Evolutionary conservation across 2,113 vertebrate genomes (phyloP), one percentile per base, ranked within the genome.

Genomic region (Isurus oxyrinchus): DNA sequence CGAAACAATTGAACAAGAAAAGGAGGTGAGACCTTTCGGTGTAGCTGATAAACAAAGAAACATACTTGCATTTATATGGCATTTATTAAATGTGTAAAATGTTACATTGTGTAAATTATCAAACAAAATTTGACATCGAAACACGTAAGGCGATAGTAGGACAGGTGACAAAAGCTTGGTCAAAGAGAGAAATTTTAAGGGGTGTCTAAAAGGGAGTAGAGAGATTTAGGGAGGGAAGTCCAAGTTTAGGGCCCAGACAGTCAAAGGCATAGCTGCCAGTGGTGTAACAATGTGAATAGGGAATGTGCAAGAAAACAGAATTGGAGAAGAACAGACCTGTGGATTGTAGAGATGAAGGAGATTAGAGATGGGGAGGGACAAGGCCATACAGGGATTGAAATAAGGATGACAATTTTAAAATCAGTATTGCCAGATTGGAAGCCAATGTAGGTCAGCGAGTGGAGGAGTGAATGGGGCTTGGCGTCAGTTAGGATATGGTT

Each of bases 1-100:
- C 13, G 94, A 72, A 95, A 31, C 94, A 53, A 72, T 95, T 49
- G 44, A 95, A 31, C 94, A 95, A 72, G 66, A 95, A 72, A 95
- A 95, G 11, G 94, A 95, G 66, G 90, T 94, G n/a, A 94, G n/a
- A 19, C 11, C 35, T 79, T 93, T 93, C 5, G 19, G 57, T 63
- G 31, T 7, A 93, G 5, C 5, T 63, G 59, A 13, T 14, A 90
- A 90, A 90, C 35, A 10, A 31, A 59, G 27, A 84, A 16, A 44
- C 16, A 4, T 31, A 27, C 27, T 72, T 35, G 27, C 25, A 72
- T 72, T 72, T 72, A 27, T 27, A 72, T 4, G 31, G 69, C n/a
- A 84, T 40, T 16, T 76, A 35, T 81, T 81, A n/a, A 81, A 40
- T 3, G 1, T 81, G 72, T 7, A 10, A 76, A 76, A 35, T 76